Base-by-base conservation (phyloP, 2,888 invertebrate genomes). In the Idaea straminata region DNA sequence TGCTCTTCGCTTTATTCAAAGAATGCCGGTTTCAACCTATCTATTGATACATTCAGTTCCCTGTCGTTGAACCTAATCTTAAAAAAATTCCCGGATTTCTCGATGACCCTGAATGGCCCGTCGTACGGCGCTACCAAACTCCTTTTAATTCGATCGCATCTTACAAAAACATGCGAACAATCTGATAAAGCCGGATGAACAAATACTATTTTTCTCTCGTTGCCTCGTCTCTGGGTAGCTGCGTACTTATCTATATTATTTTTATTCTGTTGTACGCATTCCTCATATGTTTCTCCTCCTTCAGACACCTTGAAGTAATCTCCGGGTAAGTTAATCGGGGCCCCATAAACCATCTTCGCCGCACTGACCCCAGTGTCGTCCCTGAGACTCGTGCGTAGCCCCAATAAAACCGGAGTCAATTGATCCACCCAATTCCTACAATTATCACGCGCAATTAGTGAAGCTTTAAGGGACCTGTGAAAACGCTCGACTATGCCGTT, bases 111-210 rank as follows among this genome's bases (percentile, higher is more conserved):
- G 36, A 36, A 36, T 4, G 36, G 36, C 36, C 36, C 36, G 5
- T 36, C 36, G 6, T 36, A 36, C 36, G 36, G 36, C 6, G 36
- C 36, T 36, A 6, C 6, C 36, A 36, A 6, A 36, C 36, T 61
- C 61, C 47, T 61, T 13, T 38, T 64, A 0, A 62, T 57, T 60
- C 64, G 38, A 16, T 64, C 35, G 57, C 57, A 59, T 59, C 61
- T 58, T 15, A 47, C 34, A 34, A 57, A 57, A 35, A 35, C 47
- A n/a, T 61, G 57, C 34, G 61, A 61, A 61, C 61, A 61, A 57
- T 57, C 13, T 35, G 34, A 13, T 10, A 62, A 57, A 5, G 36
- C 61, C 4, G 61, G 61, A 38, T 61, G 61, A 4, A 61, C 47
- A 61, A 61, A 61, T 6, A 6, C 6, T 36, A 6, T 36, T 36